These are phyloP conservation scores for Phycodurus eques DNA, from an alignment of 2,113 vertebrate genomes.

Conservation along the genomic window DNA sequence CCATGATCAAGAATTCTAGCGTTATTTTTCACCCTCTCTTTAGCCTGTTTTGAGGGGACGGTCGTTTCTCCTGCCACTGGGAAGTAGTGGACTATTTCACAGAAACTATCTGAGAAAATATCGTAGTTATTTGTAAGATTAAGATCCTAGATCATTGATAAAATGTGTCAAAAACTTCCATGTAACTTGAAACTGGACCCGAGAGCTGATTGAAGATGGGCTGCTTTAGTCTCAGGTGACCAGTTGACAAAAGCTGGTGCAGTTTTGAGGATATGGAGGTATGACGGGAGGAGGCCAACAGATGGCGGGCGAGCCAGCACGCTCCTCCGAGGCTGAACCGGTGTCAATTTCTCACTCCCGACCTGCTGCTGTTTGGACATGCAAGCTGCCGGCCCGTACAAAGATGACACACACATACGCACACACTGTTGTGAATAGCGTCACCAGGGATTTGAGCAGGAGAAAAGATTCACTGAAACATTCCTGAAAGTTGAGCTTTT, in stretches of 20 bases:
- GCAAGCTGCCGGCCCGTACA: conserved; percentile 55
- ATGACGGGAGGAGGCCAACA: conserved; percentile 43
- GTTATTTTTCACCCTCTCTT: too few relatives aligned
- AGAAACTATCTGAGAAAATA: too few relatives aligned
- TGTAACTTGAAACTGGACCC: neutral
- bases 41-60: too few relatives aligned
- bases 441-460: conserved; percentile 60
- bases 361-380: conserved; percentile 64
- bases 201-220: conserved; percentile 1
- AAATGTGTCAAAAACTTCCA: neutral
- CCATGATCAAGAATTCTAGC: too few relatives aligned
- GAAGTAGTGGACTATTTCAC: too few relatives aligned
- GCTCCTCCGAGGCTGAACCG: conserved; percentile 53
- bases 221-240: conserved; percentile 39
- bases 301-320: conserved; percentile 59
- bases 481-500: conserved; percentile 78
- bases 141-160: neutral
- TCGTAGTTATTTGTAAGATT: too few relatives aligned
- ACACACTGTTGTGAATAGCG: conserved; percentile 37
- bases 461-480: conserved; percentile 74
- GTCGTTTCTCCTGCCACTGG: too few relatives aligned
- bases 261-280: neutral
- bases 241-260: conserved; percentile 19
- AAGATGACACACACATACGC: conserved; percentile 46
- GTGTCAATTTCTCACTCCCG: conserved; percentile 72